These are phyloP conservation scores for Anguilla marmorata DNA, from an alignment of 2,797 vertebrate genomes.

Conservation along the genomic window DNA sequence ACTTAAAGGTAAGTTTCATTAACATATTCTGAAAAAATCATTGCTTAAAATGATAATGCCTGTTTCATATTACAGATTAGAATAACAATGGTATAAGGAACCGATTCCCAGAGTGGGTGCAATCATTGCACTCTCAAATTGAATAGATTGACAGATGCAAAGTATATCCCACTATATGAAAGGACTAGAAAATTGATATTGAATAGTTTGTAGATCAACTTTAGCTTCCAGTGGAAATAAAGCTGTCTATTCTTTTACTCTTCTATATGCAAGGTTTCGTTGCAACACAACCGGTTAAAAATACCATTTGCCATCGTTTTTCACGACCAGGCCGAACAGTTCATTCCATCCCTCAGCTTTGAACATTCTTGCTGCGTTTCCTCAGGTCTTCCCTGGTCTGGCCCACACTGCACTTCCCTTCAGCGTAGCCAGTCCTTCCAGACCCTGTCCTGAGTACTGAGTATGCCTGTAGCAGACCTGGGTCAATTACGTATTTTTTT, in stretches of 20 bases:
- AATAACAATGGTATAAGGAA: no score
- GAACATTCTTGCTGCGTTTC: background rate
- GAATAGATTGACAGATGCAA: no score
- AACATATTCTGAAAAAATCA: no score
- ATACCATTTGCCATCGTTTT: background rate
- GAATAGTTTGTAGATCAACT: background rate
- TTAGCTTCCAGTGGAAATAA: background rate
- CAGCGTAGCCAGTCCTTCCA: background rate
- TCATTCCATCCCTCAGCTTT: background rate
- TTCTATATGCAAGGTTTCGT: background rate
- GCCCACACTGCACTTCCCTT: background rate
- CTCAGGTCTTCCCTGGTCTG: background rate
- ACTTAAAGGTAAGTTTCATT: no score
- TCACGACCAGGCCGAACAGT: background rate
- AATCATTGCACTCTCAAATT: no score
- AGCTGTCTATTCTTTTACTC: background rate
- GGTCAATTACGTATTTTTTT: no score
- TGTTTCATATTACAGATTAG: no score
- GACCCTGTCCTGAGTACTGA: background rate
- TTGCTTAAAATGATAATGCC: no score
- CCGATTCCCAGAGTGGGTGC: no score
- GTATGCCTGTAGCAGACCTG: background rate
- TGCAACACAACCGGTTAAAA: background rate
- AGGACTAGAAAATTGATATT: background rate
- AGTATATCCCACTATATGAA: background rate